These are phyloP conservation scores for Antrozous pallidus DNA, from an alignment of 2,797 vertebrate genomes.

Conservation along the genomic window DNA sequence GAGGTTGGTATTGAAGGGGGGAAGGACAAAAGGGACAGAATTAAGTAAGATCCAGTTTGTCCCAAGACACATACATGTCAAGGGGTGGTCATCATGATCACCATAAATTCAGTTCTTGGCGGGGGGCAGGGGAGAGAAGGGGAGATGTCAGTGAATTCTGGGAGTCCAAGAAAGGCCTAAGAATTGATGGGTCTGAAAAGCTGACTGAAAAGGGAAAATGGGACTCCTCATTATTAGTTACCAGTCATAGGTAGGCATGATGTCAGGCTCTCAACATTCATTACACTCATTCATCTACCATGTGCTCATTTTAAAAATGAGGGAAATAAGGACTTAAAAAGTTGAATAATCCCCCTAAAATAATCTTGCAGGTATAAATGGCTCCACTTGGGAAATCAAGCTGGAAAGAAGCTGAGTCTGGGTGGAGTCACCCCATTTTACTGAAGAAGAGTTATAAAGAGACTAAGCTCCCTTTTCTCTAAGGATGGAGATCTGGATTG, in stretches of 20 bases:
- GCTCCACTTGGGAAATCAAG: background rate
- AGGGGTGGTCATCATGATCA: too few species aligned
- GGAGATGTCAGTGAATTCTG: rapidly evolving
- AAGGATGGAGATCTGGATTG: background rate
- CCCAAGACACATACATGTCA: background rate
- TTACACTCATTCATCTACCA: background rate
- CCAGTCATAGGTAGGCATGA: rapidly evolving
- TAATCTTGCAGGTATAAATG: background rate
- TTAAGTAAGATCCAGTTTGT: background rate
- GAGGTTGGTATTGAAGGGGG: rapidly evolving
- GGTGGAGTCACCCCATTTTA: background rate
- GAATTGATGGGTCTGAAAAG: background rate
- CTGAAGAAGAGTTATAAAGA: background rate
- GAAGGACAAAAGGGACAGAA: background rate
- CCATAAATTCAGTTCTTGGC: background rate
- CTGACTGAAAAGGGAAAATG: background rate
- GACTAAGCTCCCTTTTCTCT: background rate
- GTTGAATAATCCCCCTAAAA: background rate
- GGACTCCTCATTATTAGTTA: background rate
- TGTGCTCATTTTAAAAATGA: background rate
- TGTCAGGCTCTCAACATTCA: background rate
- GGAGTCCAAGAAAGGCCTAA: background rate
- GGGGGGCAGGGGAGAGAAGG: background rate
- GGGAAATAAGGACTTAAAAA: background rate
- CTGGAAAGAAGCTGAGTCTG: background rate